Base-by-base conservation (phyloP, 2,888 invertebrate species). In the Sussaba pulchella region DNA sequence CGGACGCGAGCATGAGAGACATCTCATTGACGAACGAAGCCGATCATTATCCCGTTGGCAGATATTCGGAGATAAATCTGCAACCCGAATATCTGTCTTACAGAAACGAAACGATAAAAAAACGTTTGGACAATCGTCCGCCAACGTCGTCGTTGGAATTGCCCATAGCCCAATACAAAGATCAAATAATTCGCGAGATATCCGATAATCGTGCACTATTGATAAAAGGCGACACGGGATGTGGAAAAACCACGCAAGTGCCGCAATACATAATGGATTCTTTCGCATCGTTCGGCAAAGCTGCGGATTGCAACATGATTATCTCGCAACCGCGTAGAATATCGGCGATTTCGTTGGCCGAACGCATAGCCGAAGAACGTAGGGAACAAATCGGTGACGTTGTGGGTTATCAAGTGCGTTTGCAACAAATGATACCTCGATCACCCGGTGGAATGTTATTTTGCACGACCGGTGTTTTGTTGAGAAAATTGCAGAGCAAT, bases 211-310 rank as follows among this genome's bases (percentile, higher is more conserved):
- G 93, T 36, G 94, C 95, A 0, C 81, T 94, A 0, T 93, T 96
- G 1, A 92, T 96, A 54, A 94, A 95, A 76, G 96, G 96, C 0
- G 95, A 95, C 76, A 95, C 96, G 0, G 96, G 96, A 0, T 96
- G 96, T 88, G 96, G 96, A 0, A 96, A 96, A 89, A 96, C 96
- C 24, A 96, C 95, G 0, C 94, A 96, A 67, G 94, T 95, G 6
- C 96, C 96, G 0, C 95, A 95, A 50, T 94, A 93, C 84, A 93
- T 95, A 50, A 85, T 95, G 70, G 94, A 95, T 92, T 91, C 85
- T 85, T 95, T 89, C 91, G 91, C 92, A 1, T 84, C 84, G 69
- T 85, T 87, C 50, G 89, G 89, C 0, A 87, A 88, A 63, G 94
- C 93, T 1, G 91, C 92, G 0, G 88, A 92, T 0, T 94, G 95